Evolutionary conservation across 1,140 invertebrate species (phyloP), one percentile per base, ranked within the genome.

Genomic region (Nymphalis io): DNA sequence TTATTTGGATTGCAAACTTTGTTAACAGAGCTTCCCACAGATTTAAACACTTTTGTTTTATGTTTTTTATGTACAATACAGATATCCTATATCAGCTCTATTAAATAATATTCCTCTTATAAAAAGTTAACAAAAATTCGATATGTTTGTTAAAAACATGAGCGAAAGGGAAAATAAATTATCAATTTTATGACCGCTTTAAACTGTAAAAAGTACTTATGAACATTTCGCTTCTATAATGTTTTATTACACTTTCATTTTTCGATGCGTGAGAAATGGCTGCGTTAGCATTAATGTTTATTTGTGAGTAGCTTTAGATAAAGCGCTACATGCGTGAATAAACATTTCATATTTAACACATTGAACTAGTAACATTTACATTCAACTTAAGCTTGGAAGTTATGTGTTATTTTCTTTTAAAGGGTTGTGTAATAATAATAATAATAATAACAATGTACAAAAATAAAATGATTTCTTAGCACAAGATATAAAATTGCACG

Each of bases 181-280:
- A 42, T 59, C 60, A 63, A 59, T 60, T 70, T 58, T 63, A 62
- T 51, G 53, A 64, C 51, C 40, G 51, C 68, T 61, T 39, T 48
- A 48, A 18, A 20, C 62, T 55, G 33, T 70, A 63, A 70, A 33
- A 44, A 70, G 33, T 48, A 64, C 60, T 58, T 60, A 46, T 48
- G 60, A 58, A 40, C 55, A 20, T 44, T 38, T 46, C 65, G 57
- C 55, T 63, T 70, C 68, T 70, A 70, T 58, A 62, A 57, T 62
- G 48, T 58, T 70, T 70, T 70, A 63, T 70, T 70, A 57, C 68
- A 59, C 68, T 70, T 70, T 70, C 68, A 60, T 63, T 70, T 70
- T 70, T 33, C 55, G 40, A 70, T 59, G 53, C 60, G 60, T 70
- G 68, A 59, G 60, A 62, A 64, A 42, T 64, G 38, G 16, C 61